phyloP scores from a whole-genome alignment of 2,888 invertebrate genomes.

The Selenia dentaria region DNA sequence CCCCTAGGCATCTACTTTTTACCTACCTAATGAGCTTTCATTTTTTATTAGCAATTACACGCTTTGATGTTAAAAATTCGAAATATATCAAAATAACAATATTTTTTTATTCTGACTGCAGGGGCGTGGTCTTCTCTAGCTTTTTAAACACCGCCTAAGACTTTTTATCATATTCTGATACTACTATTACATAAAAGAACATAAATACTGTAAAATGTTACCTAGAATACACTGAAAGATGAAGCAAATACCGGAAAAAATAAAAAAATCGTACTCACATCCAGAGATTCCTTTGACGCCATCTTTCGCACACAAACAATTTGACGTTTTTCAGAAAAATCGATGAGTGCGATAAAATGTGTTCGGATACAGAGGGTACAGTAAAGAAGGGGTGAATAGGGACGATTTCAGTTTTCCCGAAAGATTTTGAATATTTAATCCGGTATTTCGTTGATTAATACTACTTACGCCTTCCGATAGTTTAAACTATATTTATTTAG shows the following conservation, averaged over 20 bases:
- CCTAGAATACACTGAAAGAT: conserved; percentile 10
- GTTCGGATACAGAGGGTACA: no score
- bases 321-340: conserved; percentile 63
- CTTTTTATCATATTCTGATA: not conserved
- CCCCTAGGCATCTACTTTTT: not conserved
- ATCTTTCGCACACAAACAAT: conserved; percentile 80
- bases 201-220: conserved; percentile 7
- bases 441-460: no score
- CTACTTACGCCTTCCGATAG: no score
- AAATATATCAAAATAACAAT: conserved; percentile 19
- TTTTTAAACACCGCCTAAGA: conserved; percentile 21
- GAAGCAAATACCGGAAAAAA: conserved; percentile 29
- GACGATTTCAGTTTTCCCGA: no score
- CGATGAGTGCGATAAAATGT: conserved; percentile 51
- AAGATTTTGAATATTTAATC: no score
- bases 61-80: not conserved
- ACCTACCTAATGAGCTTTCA: not conserved
- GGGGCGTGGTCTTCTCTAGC: conserved; percentile 60
- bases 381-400: no score
- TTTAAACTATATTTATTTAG: no score
- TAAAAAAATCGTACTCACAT: conserved; percentile 69
- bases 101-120: conserved; percentile 38
- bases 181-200: conserved; percentile 14
- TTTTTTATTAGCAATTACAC: not conserved
- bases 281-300: conserved; percentile 83